Percentiles rank a stretch among this genome's conserved stretches.
phyloP scores from a whole-genome alignment of 2,888 invertebrate species.

The Xylophagus ater region DNA sequence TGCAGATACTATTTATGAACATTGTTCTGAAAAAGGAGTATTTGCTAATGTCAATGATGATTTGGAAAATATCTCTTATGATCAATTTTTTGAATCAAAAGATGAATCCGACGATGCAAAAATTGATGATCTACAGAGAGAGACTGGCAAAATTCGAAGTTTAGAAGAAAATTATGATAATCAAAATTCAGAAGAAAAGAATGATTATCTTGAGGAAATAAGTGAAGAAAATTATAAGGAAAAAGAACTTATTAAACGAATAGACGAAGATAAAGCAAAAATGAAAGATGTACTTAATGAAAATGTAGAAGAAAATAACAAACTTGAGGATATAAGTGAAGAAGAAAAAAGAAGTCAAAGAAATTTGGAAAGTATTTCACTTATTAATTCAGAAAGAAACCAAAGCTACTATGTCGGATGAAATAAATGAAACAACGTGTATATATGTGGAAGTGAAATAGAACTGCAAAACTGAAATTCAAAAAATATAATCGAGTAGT shows the following conservation, averaged over 20 bases:
- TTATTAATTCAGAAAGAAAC: too few species aligned
- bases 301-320: constrained; percentile 6
- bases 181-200: not conserved
- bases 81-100: too few species aligned
- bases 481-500: too few species aligned
- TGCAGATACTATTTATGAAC: not conserved
- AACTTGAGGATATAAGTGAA: not conserved
- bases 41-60: too few species aligned
- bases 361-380: too few species aligned
- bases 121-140: not conserved
- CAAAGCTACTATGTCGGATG: too few species aligned
- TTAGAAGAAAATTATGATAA: not conserved
- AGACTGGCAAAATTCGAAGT: too few species aligned
- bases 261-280: not conserved
- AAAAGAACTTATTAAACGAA: not conserved
- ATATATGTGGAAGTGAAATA: too few species aligned
- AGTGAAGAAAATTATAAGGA: constrained; percentile 6
- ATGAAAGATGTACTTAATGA: constrained; percentile 1
- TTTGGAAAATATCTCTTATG: too few species aligned
- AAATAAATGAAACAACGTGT: too few species aligned
- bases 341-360: not conserved
- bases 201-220: not conserved
- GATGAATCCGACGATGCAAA: not conserved
- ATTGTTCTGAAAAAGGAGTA: too few species aligned
- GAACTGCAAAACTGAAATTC: too few species aligned